Evolutionary conservation across 2,113 vertebrate genomes (phyloP).

Genomic region (Stigmatopora nigra): DNA sequence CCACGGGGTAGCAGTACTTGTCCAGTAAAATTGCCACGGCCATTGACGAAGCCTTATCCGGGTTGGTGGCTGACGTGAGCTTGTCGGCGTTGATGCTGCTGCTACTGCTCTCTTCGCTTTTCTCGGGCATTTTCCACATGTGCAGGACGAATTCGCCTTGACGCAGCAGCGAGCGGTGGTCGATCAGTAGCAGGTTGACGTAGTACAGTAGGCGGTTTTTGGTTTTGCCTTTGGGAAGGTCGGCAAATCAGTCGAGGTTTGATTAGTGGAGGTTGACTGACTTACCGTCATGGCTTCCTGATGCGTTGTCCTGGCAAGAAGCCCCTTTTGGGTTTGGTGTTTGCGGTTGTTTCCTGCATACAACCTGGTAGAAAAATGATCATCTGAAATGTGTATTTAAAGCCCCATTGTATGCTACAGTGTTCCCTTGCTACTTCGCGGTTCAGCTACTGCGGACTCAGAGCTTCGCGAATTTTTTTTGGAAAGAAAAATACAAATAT

Average conservation of each 20-base stretch:
- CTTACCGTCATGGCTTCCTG: conserved; percentile 66
- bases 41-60: conserved; percentile 90
- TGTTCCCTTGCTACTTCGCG: too few relatives aligned
- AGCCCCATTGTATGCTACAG: too few relatives aligned
- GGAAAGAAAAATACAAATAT: too few relatives aligned
- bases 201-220: conserved; percentile 92
- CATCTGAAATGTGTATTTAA: background rate
- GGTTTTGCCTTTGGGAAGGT: conserved; percentile 60
- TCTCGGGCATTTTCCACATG: conserved; percentile 97
- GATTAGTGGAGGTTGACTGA: conserved; percentile 42
- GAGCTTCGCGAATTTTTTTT: too few relatives aligned
- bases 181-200: conserved; percentile 89
- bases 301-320: conserved; percentile 65
- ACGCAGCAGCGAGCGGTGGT: conserved; percentile 90
- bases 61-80: conserved; percentile 95
- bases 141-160: conserved; percentile 93
- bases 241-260: background rate
- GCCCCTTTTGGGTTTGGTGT: conserved; percentile 63
- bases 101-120: conserved; percentile 81
- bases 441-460: too few relatives aligned
- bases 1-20: conserved; percentile 92
- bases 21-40: conserved; percentile 87
- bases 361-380: conserved; percentile 59
- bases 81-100: conserved; percentile 94
- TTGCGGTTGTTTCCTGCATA: conserved; percentile 80